phyloP scores from a whole-genome alignment of 2,113 vertebrate genomes.

The Thalassoma bifasciatum region DNA sequence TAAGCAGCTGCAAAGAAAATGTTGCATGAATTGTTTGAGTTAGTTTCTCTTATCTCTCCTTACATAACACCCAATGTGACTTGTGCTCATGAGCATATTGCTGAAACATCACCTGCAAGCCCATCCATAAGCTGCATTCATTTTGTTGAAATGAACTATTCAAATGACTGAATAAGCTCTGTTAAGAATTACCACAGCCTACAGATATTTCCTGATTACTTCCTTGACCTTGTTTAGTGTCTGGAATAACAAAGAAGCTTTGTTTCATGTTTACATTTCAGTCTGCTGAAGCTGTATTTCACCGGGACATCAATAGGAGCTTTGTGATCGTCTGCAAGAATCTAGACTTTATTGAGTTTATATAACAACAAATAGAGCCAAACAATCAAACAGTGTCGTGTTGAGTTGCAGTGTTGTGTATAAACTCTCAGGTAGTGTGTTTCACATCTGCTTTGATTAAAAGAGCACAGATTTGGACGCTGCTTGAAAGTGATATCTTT shows the following conservation, averaged over 20 bases:
- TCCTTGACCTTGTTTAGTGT: slow-evolving; percentile 17
- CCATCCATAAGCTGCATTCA: too few species aligned
- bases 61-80: too few species aligned
- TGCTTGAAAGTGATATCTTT: slow-evolving; percentile 31
- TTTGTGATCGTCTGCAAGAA: slow-evolving; percentile 22
- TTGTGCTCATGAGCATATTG: too few species aligned
- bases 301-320: slow-evolving; percentile 36
- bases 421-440: slow-evolving; percentile 24
- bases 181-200: background rate
- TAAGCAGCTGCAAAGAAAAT: too few species aligned
- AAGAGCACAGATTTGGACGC: slow-evolving; percentile 31
- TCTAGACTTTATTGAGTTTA: slow-evolving; percentile 17
- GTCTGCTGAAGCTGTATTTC: slow-evolving; percentile 22
- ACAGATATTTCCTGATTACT: background rate
- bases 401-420: slow-evolving; percentile 35
- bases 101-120: background rate
- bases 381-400: slow-evolving; percentile 18
- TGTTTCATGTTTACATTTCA: slow-evolving; percentile 40
- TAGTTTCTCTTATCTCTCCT: too few species aligned
- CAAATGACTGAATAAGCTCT: background rate
- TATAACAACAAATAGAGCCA: slow-evolving; percentile 35
- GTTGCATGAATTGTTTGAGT: too few species aligned
- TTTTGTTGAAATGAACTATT: background rate
- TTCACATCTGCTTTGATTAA: slow-evolving; percentile 31
- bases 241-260: slow-evolving; percentile 16